A percentile compares a stretch with the other conserved stretches of the same genome.
These are phyloP conservation scores for Ptychoptera albimana DNA, from an alignment of 2,888 invertebrate genomes.

Conservation along the genomic window DNA sequence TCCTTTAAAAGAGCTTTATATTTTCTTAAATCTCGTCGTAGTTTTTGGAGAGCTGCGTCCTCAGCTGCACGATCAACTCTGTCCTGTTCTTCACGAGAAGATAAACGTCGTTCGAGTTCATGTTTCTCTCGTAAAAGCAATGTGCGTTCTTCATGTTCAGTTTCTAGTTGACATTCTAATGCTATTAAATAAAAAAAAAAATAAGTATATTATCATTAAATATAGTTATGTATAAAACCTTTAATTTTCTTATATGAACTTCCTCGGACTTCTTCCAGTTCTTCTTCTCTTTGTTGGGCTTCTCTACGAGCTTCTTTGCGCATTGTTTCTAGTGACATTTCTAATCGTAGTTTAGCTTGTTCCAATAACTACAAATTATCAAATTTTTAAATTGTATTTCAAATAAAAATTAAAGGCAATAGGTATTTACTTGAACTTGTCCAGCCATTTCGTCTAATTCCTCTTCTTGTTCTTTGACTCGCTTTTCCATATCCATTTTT, in stretches of 20 bases:
- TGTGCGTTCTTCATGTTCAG: conserved; percentile 85
- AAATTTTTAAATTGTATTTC: background rate
- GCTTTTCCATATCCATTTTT: conserved; percentile 75
- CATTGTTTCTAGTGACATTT: conserved; percentile 86
- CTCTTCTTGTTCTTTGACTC: conserved; percentile 78
- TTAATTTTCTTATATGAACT: conserved; percentile 85
- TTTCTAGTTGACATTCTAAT: conserved; percentile 80
- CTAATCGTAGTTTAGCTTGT: conserved; percentile 80
- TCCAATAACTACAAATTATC: conserved; percentile 52
- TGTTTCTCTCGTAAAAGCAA: conserved; percentile 74
- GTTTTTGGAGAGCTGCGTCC: conserved; percentile 49
- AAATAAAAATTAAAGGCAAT: background rate
- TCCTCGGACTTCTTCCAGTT: conserved; percentile 80
- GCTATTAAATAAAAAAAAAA: conserved; percentile 34
- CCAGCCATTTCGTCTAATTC: conserved; percentile 92
- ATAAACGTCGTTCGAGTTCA: conserved; percentile 73
- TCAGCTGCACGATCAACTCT: conserved; percentile 56
- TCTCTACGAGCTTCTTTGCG: conserved; percentile 83
- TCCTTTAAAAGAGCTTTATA: conserved; percentile 82
- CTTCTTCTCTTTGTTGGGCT: conserved; percentile 80
- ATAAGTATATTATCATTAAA: too few relatives aligned
- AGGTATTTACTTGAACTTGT: conserved; percentile 44
- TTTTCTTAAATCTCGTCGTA: conserved; percentile 74
- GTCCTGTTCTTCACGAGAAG: conserved; percentile 61
- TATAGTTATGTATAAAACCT: conserved; percentile 31